Conservation (phyloP, 2,888 invertebrate species). For the Archips crataeganus region DNA sequence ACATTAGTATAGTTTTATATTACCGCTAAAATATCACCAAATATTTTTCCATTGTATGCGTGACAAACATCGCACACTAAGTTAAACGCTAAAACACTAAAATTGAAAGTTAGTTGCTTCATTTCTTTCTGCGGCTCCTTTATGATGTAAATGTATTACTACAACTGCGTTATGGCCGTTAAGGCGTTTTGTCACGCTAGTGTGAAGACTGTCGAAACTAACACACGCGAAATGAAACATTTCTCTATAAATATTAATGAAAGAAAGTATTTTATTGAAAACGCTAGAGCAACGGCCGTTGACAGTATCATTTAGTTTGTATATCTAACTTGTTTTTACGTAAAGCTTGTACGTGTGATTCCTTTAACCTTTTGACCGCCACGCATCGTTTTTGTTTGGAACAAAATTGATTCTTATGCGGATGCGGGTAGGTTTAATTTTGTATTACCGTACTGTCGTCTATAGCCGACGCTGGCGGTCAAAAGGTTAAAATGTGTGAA, state of each 20-base stretch:
- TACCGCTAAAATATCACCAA: no score
- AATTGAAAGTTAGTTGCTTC: conserved; percentile 17
- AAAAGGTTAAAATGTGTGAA: no score
- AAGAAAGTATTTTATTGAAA: conserved; percentile 41
- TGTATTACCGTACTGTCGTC: no score
- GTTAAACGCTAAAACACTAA: neutral
- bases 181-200: conserved; percentile 42
- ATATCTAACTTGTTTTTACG: neutral
- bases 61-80: neutral
- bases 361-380: no score
- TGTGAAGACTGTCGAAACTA: conserved; percentile 36
- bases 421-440: no score
- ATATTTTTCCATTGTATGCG: neutral
- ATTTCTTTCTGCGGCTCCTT: conserved; percentile 14
- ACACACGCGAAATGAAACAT: conserved; percentile 35
- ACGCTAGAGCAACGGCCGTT: conserved; percentile 1
- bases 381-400: no score
- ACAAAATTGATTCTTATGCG: no score
- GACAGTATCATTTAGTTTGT: neutral
- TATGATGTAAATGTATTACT: conserved; percentile 27
- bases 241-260: conserved; percentile 41
- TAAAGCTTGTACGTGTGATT: no score
- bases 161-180: conserved; percentile 13
- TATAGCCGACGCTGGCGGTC: no score
- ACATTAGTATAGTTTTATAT: no score